Evolutionary conservation across 2,888 invertebrate species (phyloP).

Genomic region (Metalampra italica): DNA sequence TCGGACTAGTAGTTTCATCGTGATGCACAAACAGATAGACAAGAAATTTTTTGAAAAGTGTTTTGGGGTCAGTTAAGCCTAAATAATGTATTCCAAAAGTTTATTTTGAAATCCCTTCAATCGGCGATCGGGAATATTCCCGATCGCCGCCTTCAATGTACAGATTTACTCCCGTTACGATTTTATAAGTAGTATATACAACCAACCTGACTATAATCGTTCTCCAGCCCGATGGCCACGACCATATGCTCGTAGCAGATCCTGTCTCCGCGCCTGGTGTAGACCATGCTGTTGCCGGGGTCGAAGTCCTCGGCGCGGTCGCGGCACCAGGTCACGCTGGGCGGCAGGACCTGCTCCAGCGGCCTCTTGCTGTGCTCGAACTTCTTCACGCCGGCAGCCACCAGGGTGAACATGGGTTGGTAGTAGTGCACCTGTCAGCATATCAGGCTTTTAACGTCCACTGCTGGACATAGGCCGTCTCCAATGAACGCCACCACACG

Average conservation of each 20-base stretch:
- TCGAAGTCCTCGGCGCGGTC: constrained; percentile 85
- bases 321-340: constrained; percentile 86
- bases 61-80: too few species aligned
- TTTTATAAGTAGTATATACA: background rate
- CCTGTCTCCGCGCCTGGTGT: constrained; percentile 81
- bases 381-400: constrained; percentile 91
- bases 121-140: too few species aligned
- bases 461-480: too few species aligned
- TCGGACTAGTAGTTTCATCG: too few species aligned
- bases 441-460: too few species aligned
- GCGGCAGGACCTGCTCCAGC: constrained; percentile 85
- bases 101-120: too few species aligned
- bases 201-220: constrained; percentile 86
- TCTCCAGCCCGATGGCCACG: constrained; percentile 89
- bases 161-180: too few species aligned
- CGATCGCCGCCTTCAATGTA: too few species aligned
- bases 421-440: constrained; percentile 88
- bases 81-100: too few species aligned
- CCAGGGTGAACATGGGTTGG: constrained; percentile 94
- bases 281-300: constrained; percentile 85
- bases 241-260: constrained; percentile 91
- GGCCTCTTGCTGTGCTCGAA: constrained; percentile 80
- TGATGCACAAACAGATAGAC: too few species aligned
- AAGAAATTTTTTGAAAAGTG: too few species aligned
- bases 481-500: too few species aligned